Evolutionary conservation across 2,113 vertebrate genomes (phyloP), one percentile per base, ranked within the genome.

Genomic region (Hyla sarda): DNA sequence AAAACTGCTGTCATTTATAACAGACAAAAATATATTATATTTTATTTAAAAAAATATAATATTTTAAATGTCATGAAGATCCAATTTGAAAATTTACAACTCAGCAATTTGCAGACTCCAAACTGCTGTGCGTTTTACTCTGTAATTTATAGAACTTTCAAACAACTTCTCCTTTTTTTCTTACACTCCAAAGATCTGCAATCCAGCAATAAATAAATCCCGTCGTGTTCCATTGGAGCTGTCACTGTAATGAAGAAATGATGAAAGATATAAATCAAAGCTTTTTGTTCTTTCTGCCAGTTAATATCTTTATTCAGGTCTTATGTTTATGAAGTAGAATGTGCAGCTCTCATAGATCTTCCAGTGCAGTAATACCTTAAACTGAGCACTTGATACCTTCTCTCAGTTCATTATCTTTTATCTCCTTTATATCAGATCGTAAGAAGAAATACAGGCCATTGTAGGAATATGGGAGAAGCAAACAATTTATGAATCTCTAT

Each of bases 261-360:
- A 71, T 71, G 67, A 71, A 71, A 71, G 67, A 41, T 71, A 71
- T 71, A 71, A 71, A 71, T 71, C 67, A 71, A 37, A 71, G 67
- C 67, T 41, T 71, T 71, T 71, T 71, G 67, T 71, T 71, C 67
- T 37, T 37, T 71, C 37, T 71, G 67, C 67, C 34, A 71, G 67
- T 71, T 71, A 71, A 71, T 71, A 71, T 71, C 67, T 71, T 71
- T 37, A 41, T 37, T 71, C 67, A 71, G 32, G 67, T 17, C 32
- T 71, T 71, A 30, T 23, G 23, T 71, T 41, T 71, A 41, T 71
- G 34, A 71, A 71, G 34, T 41, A 21, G 30, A 69, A 62, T 19
- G 65, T 41, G 67, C 67, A 21, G 19, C 17, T 71, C 67, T 71
- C 34, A 21, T 41, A 71, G 32, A 41, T 41, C 32, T 71, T 71